Conservation (phyloP, 2,797 vertebrate genomes). For the Brachyrhaphis roseni region DNA sequence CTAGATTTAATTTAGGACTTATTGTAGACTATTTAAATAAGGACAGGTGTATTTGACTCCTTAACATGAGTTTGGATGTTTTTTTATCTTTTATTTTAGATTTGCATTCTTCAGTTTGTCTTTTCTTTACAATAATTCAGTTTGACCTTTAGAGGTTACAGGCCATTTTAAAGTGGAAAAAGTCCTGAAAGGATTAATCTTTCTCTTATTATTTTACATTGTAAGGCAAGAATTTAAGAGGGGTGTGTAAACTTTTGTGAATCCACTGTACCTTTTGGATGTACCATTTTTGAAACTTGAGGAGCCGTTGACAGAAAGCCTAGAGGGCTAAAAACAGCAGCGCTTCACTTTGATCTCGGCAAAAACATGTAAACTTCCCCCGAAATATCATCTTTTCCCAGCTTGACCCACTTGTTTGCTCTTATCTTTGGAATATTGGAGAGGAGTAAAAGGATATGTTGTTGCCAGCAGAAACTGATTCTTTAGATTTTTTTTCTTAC, state of each 20-base stretch:
- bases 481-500: constrained; percentile 25
- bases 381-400: constrained; percentile 66
- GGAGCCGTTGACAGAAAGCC: constrained; percentile 66
- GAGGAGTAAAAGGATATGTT: constrained; percentile 63
- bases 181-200: background rate
- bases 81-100: background rate
- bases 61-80: background rate
- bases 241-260: background rate
- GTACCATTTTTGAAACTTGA: constrained; percentile 57
- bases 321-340: constrained; percentile 50
- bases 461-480: constrained; percentile 50
- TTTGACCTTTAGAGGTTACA: background rate
- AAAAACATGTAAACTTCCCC: constrained; percentile 66
- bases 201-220: background rate
- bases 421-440: constrained; percentile 65
- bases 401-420: constrained; percentile 76
- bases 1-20: background rate
- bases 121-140: background rate
- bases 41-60: background rate
- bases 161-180: background rate
- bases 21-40: background rate
- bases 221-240: background rate
- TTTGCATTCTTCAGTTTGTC: background rate
- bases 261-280: constrained; percentile 36
- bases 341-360: constrained; percentile 66